Conservation (phyloP, 2,888 invertebrate species). For the Drosophila rellima region DNA sequence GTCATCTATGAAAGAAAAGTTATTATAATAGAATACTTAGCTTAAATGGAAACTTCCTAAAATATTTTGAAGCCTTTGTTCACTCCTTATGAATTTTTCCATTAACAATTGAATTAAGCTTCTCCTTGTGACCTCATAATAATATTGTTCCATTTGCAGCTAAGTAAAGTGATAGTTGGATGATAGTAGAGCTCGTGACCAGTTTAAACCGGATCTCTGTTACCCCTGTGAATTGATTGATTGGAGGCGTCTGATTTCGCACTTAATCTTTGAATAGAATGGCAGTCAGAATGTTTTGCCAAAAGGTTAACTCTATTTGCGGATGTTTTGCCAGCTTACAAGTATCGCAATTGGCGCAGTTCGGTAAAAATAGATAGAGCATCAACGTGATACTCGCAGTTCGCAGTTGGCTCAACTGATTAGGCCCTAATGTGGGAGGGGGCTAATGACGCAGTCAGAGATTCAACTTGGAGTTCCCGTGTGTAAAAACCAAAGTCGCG, state of each 20-base stretch:
- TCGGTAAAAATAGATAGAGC: slow-evolving; percentile 44
- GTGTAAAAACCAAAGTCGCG: slow-evolving; percentile 16
- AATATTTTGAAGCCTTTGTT: neutral
- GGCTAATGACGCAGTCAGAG: slow-evolving; percentile 8
- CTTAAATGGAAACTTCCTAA: neutral
- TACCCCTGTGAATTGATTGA: slow-evolving; percentile 41
- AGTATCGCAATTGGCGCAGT: slow-evolving; percentile 17
- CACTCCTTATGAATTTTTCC: neutral
- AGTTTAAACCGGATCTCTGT: slow-evolving; percentile 28
- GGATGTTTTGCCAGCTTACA: slow-evolving; percentile 19
- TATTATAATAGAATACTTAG: neutral
- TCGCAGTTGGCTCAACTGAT: slow-evolving; percentile 21
- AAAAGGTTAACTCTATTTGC: slow-evolving; percentile 50
- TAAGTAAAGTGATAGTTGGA: neutral
- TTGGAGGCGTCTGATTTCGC: slow-evolving; percentile 34
- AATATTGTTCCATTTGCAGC: neutral
- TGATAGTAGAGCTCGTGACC: slow-evolving; percentile 9
- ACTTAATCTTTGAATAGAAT: slow-evolving; percentile 38
- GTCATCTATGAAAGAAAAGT: too few species aligned
- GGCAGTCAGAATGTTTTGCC: slow-evolving; percentile 16
- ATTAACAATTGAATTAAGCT: neutral
- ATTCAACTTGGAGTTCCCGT: slow-evolving; percentile 32
- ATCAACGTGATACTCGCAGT: slow-evolving; percentile 10
- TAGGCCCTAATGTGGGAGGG: neutral
- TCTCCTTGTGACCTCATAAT: slow-evolving; percentile 2